A percentile compares a stretch with the other conserved stretches of the same genome.
These are phyloP conservation scores for Tinamus guttatus DNA, from an alignment of 2,113 vertebrate species.

Conservation along the genomic window DNA sequence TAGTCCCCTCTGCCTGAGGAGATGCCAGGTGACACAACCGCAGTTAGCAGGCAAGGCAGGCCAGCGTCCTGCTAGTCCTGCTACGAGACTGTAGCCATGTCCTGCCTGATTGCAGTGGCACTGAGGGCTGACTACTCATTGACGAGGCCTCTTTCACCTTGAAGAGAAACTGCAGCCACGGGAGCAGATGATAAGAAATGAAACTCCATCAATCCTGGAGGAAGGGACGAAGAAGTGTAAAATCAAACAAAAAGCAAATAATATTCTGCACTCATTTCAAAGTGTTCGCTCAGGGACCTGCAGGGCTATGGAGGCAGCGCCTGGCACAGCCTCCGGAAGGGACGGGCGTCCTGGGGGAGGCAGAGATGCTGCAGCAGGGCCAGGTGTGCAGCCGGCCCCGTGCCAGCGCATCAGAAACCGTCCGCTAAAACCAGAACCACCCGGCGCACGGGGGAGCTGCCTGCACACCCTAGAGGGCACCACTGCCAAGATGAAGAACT, in stretches of 20 bases:
- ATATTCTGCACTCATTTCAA: neutral
- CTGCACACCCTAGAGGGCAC: constrained; percentile 60
- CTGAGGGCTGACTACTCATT: constrained; percentile 7
- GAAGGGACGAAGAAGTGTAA: constrained; percentile 42
- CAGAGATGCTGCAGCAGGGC: neutral
- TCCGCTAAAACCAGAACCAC: neutral
- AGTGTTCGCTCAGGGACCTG: neutral
- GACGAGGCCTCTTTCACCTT: constrained; percentile 30
- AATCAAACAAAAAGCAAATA: constrained; percentile 43
- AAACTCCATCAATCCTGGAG: constrained; percentile 39
- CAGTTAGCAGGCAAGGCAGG: neutral
- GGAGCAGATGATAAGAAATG: constrained; percentile 46
- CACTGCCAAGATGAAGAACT: constrained; percentile 25
- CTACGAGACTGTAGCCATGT: neutral
- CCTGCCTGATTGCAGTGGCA: constrained; percentile 1
- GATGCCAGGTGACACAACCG: constrained; percentile 1
- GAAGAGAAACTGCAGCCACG: constrained; percentile 9
- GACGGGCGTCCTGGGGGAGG: neutral
- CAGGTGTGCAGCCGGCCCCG: neutral
- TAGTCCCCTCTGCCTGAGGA: constrained; percentile 4
- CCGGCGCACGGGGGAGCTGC: neutral
- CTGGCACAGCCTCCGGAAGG: neutral
- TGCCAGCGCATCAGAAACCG: neutral
- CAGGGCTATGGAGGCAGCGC: neutral
- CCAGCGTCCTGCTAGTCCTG: neutral